Conservation (phyloP, 2,888 invertebrate species). For the Machimus rusticus region DNA sequence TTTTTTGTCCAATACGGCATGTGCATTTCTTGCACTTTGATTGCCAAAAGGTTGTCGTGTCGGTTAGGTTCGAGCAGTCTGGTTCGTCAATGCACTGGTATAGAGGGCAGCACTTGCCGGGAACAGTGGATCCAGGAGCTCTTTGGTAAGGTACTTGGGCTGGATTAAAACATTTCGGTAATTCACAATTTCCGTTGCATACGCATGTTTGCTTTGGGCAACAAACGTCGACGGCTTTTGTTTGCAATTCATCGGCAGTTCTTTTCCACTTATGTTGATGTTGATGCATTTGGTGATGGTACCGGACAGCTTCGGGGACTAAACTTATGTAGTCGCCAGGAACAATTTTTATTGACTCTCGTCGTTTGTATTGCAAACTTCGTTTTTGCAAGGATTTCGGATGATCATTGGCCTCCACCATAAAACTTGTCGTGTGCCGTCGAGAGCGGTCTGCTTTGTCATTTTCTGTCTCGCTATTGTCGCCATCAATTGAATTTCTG, state of each 20-base stretch:
- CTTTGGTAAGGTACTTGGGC: slow-evolving; percentile 52
- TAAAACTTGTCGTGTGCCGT: slow-evolving; percentile 27
- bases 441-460: slow-evolving; percentile 8
- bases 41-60: slow-evolving; percentile 55
- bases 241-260: slow-evolving; percentile 44
- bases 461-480: not conserved
- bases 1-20: slow-evolving; percentile 55
- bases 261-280: slow-evolving; percentile 49
- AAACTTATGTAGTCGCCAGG: slow-evolving; percentile 52
- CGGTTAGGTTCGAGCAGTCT: slow-evolving; percentile 55
- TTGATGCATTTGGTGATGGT: slow-evolving; percentile 47
- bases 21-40: slow-evolving; percentile 57
- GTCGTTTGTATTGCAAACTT: slow-evolving; percentile 49
- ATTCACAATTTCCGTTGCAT: slow-evolving; percentile 52
- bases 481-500: slow-evolving; percentile 34
- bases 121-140: slow-evolving; percentile 53
- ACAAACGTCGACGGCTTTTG: slow-evolving; percentile 49
- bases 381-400: slow-evolving; percentile 42
- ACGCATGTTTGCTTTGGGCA: slow-evolving; percentile 53
- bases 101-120: slow-evolving; percentile 65
- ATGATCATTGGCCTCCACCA: slow-evolving; percentile 28
- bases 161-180: slow-evolving; percentile 49
- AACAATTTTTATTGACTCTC: slow-evolving; percentile 51
- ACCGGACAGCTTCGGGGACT: slow-evolving; percentile 43
- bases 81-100: slow-evolving; percentile 63